Percentiles rank a stretch among this genome's conserved stretches.
Evolutionary conservation across 2,797 vertebrate genomes (phyloP).

Genomic region (Cossypha heuglini): DNA sequence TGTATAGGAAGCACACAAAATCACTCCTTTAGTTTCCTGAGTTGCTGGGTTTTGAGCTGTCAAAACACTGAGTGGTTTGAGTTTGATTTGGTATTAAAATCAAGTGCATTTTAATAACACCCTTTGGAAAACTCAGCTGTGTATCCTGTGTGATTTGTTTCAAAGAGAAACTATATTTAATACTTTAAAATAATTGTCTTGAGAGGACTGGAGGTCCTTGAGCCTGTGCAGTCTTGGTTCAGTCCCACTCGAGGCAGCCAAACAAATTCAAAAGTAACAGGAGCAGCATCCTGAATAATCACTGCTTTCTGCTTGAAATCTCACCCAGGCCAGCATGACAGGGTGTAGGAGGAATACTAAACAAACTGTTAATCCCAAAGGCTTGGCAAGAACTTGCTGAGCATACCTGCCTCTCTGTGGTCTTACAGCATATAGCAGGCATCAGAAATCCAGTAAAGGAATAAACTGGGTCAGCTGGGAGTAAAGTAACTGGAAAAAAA

Average conservation of each 20-base stretch:
- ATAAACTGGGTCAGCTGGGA: slow-evolving; percentile 16
- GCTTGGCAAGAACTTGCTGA: not conserved
- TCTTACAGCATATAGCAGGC: not conserved
- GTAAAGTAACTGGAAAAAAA: not conserved
- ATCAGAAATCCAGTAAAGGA: not conserved
- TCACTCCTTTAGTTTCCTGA: not conserved
- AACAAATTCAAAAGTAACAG: not conserved
- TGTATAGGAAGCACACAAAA: not conserved
- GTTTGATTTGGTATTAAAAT: not conserved
- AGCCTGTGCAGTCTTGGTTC: not conserved
- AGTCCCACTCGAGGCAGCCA: not conserved
- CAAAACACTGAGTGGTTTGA: not conserved
- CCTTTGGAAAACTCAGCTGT: not conserved
- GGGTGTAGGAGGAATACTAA: slow-evolving; percentile 44
- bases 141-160: not conserved
- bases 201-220: not conserved
- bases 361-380: slow-evolving; percentile 47
- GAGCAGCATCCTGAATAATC: slow-evolving; percentile 20
- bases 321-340: not conserved
- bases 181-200: not conserved
- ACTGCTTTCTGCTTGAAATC: slow-evolving; percentile 31
- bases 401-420: slow-evolving; percentile 31
- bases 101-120: not conserved
- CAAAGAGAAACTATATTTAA: not conserved
- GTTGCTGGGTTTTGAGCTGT: not conserved